A percentile compares a stretch with the other conserved stretches of the same genome.
phyloP scores from a whole-genome alignment of 2,797 vertebrate genomes.

The Thaleichthys pacificus region DNA sequence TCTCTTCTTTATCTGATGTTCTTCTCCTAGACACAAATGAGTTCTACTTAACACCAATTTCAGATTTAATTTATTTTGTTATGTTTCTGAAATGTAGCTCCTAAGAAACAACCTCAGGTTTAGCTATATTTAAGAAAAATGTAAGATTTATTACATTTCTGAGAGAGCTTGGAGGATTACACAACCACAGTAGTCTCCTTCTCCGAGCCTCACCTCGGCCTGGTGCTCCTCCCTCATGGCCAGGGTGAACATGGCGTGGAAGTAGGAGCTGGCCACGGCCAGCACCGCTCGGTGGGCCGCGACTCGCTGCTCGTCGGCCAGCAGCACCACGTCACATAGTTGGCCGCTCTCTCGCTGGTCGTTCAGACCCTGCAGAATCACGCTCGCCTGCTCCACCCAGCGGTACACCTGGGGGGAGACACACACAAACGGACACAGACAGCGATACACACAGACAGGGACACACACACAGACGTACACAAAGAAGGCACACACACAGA shows the following conservation, averaged over 20 bases:
- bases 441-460: background rate
- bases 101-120: too few relatives aligned
- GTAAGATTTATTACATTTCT: too few relatives aligned
- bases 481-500: constrained; percentile 6
- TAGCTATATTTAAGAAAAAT: too few relatives aligned
- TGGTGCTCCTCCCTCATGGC: constrained; percentile 93
- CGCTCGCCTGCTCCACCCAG: constrained; percentile 78
- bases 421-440: background rate
- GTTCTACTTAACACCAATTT: too few relatives aligned
- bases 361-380: constrained; percentile 84
- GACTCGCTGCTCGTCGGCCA: constrained; percentile 81
- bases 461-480: background rate
- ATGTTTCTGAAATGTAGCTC: too few relatives aligned
- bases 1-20: too few relatives aligned
- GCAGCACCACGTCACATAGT: constrained; percentile 89
- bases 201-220: constrained; percentile 68
- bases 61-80: too few relatives aligned
- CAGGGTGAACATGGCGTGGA: constrained; percentile 95
- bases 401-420: constrained; percentile 77
- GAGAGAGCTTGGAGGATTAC: background rate
- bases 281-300: constrained; percentile 89
- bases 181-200: background rate
- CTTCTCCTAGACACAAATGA: too few relatives aligned
- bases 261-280: constrained; percentile 90
- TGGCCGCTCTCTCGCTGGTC: constrained; percentile 84